Evolutionary conservation across 1,140 invertebrate genomes (phyloP).

Genomic region (Halesus radiatus): DNA sequence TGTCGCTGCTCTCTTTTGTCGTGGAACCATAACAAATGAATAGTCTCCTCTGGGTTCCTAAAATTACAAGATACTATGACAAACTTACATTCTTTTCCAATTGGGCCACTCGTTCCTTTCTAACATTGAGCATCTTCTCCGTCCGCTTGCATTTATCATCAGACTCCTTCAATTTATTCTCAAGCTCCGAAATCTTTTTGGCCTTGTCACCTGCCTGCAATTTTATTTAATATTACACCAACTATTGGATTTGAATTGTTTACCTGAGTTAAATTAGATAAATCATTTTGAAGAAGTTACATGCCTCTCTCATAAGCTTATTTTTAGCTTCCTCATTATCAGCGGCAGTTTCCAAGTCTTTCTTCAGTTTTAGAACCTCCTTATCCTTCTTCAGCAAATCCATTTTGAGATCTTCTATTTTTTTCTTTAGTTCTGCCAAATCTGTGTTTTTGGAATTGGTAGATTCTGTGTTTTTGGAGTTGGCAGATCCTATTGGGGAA

Average conservation of each 20-base stretch:
- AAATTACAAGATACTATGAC: not conserved
- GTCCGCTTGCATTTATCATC: conserved; percentile 75
- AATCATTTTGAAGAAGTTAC: too few species aligned
- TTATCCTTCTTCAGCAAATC: conserved; percentile 72
- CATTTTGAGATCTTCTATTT: conserved; percentile 70
- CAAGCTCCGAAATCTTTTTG: conserved; percentile 71
- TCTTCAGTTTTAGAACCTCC: conserved; percentile 73
- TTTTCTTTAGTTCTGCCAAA: conserved; percentile 69
- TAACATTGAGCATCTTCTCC: conserved; percentile 70
- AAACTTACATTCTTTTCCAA: conserved; percentile 73
- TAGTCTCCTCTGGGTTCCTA: too few species aligned
- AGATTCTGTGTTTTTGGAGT: conserved; percentile 64
- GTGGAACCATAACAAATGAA: too few species aligned
- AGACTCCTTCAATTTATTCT: conserved; percentile 73
- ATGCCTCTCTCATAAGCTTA: conserved; percentile 69
- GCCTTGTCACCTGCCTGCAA: conserved; percentile 67
- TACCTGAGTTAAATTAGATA: not conserved
- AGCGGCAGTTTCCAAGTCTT: conserved; percentile 68
- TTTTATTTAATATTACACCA: not conserved
- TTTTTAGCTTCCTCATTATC: conserved; percentile 69
- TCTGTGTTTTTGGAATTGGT: conserved; percentile 68
- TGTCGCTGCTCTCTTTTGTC: too few species aligned
- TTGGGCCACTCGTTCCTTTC: conserved; percentile 74
- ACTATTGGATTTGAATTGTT: not conserved
- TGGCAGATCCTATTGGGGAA: conserved; percentile 62